phyloP scores from a whole-genome alignment of 2,797 vertebrate genomes.

The Valencia hispanica region DNA sequence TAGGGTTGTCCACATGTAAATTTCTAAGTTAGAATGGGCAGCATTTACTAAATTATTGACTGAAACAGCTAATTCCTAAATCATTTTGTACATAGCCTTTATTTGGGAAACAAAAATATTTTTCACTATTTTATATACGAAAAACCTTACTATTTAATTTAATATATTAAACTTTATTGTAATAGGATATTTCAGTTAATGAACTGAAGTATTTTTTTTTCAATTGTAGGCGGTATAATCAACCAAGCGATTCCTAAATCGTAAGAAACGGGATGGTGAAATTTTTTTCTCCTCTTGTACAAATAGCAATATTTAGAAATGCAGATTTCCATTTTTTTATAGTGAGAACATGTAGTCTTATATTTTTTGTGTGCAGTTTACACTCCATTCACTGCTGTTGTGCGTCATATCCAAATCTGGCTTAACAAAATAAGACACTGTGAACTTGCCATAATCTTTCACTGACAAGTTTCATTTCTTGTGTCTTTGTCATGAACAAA shows the following conservation, averaged over 20 bases:
- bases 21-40: too few species aligned
- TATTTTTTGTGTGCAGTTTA: conserved; percentile 10
- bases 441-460: conserved; percentile 51
- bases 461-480: conserved; percentile 47
- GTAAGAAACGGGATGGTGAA: not conserved
- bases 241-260: not conserved
- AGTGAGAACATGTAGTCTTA: not conserved
- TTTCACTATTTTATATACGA: too few species aligned
- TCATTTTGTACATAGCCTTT: too few species aligned
- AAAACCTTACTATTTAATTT: too few species aligned
- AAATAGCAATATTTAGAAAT: not conserved
- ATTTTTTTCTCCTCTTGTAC: not conserved
- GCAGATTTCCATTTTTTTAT: not conserved
- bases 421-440: conserved; percentile 37
- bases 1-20: too few species aligned
- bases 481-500: conserved; percentile 21
- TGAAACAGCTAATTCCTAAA: too few species aligned
- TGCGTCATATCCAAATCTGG: conserved; percentile 27
- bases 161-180: too few species aligned
- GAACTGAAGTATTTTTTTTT: not conserved
- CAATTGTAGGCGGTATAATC: not conserved
- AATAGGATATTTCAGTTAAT: too few species aligned
- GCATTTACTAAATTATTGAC: too few species aligned
- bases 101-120: too few species aligned
- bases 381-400: conserved; percentile 17